A percentile compares a stretch with the other conserved stretches of the same genome.
phyloP scores from a whole-genome alignment of 2,113 vertebrate species.

The Alaudala cheleensis region DNA sequence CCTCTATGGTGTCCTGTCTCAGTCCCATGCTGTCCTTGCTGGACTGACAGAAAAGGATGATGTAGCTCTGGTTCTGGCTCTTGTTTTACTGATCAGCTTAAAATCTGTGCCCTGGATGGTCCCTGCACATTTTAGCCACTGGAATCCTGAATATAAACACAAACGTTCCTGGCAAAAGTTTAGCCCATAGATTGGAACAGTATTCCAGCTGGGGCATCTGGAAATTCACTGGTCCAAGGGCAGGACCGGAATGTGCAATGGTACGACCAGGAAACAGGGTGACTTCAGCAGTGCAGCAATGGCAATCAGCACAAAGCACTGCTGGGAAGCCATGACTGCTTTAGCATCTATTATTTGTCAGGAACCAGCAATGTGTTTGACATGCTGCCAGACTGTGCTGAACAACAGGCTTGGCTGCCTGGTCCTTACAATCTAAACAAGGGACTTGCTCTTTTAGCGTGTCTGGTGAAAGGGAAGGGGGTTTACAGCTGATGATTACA shows the following conservation, averaged over 20 bases:
- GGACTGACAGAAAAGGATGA: neutral
- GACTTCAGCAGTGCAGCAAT: neutral
- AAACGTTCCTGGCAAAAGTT: neutral
- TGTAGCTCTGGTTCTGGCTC: accelerated
- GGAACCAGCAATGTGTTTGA: neutral
- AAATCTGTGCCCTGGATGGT: neutral
- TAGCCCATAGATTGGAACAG: neutral
- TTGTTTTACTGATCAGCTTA: accelerated
- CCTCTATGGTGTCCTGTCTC: neutral
- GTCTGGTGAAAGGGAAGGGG: neutral
- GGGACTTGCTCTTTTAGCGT: neutral
- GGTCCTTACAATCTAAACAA: neutral
- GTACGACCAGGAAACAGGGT: neutral
- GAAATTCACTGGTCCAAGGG: neutral
- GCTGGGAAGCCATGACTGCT: neutral
- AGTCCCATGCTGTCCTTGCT: neutral
- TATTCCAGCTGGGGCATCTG: neutral
- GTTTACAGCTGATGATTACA: neutral
- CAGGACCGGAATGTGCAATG: neutral
- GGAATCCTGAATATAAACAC: neutral
- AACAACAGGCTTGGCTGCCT: neutral
- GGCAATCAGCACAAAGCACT: neutral
- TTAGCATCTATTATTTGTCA: neutral
- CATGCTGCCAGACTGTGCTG: neutral
- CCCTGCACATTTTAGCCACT: neutral